phyloP scores from a whole-genome alignment of 2,113 vertebrate genomes.

The Isurus oxyrinchus region DNA sequence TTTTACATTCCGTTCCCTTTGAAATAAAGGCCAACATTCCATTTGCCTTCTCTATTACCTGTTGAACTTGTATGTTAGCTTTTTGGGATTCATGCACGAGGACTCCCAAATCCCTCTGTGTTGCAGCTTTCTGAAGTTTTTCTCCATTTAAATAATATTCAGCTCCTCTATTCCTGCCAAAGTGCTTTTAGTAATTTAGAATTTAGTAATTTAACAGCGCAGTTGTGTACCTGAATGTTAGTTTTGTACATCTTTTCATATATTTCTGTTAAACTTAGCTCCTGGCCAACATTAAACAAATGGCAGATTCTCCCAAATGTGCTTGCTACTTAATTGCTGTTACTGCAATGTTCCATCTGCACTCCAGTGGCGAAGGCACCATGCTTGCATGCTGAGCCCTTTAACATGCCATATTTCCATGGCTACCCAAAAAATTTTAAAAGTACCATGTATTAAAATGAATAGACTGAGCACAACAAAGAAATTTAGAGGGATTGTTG shows the following conservation, averaged over 20 bases:
- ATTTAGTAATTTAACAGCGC: neutral
- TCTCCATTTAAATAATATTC: too few relatives aligned
- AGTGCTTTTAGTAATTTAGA: too few relatives aligned
- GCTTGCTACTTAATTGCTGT: neutral
- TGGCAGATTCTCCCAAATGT: neutral
- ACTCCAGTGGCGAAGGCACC: neutral
- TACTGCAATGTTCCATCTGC: neutral
- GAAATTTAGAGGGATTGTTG: neutral
- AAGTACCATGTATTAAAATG: neutral
- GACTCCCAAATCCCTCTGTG: too few relatives aligned
- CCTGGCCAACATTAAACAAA: neutral
- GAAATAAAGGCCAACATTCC: too few relatives aligned
- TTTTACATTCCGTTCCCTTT: too few relatives aligned
- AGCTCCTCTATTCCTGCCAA: too few relatives aligned
- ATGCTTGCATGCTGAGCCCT: neutral
- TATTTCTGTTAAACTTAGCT: neutral
- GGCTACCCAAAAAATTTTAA: neutral
- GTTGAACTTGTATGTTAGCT: too few relatives aligned
- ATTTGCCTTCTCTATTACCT: too few relatives aligned
- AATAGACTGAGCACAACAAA: neutral
- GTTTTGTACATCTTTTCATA: neutral
- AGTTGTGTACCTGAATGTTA: neutral
- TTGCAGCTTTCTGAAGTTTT: too few relatives aligned
- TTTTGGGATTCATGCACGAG: too few relatives aligned
- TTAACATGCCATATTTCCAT: neutral